These are phyloP conservation scores for Caenorhabditis brenneri DNA, from an alignment of 1,140 invertebrate genomes.

Conservation along the genomic window DNA sequence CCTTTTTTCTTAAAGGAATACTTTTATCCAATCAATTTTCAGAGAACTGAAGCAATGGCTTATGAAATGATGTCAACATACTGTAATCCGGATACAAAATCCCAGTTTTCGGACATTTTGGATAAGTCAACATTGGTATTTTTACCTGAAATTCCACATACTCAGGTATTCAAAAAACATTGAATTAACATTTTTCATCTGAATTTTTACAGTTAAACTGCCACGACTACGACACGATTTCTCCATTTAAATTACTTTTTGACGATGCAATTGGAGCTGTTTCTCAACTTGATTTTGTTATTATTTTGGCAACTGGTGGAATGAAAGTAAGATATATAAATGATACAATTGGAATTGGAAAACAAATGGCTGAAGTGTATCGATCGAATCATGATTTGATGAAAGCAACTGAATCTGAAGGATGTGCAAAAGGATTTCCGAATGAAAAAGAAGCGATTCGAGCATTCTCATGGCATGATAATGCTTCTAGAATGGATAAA, in stretches of 20 bases:
- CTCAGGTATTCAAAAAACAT: conserved; percentile 44
- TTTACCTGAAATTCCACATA: conserved; percentile 68
- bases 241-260: conserved; percentile 65
- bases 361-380: conserved; percentile 32
- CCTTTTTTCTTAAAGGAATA: too few relatives aligned
- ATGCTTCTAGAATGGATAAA: conserved; percentile 31
- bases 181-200: too few relatives aligned
- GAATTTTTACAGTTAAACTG: conserved; percentile 63
- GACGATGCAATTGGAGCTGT: conserved; percentile 57
- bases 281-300: conserved; percentile 66
- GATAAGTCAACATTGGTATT: conserved; percentile 62
- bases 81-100: conserved; percentile 55
- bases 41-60: conserved; percentile 66
- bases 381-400: conserved; percentile 34
- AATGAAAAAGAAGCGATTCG: conserved; percentile 42
- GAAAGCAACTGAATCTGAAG: conserved; percentile 22
- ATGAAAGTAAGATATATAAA: conserved; percentile 60
- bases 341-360: conserved; percentile 39
- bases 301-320: conserved; percentile 64
- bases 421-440: conserved; percentile 36
- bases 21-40: too few relatives aligned
- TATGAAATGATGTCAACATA: conserved; percentile 64
- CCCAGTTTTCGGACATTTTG: conserved; percentile 58
- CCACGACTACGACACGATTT: conserved; percentile 67
- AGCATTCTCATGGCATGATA: conserved; percentile 39